These are phyloP conservation scores for Melanostoma mellinum DNA, from an alignment of 2,888 invertebrate species.

Conservation along the genomic window DNA sequence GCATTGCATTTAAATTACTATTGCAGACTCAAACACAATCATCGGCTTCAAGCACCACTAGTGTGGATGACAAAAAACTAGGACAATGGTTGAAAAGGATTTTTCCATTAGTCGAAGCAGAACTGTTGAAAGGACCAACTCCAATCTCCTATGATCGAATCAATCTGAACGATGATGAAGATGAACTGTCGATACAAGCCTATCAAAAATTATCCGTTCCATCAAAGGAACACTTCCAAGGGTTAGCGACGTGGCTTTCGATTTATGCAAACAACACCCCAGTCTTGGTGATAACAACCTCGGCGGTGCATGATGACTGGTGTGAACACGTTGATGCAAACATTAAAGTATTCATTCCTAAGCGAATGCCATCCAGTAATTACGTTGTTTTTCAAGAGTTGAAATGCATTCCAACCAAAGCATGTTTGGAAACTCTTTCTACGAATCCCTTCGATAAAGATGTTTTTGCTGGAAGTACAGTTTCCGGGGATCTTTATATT, in stretches of 20 bases:
- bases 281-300: conserved; percentile 77
- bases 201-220: conserved; percentile 78
- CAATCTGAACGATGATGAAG: conserved; percentile 44
- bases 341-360: conserved; percentile 78
- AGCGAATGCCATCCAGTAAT: conserved; percentile 76
- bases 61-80: conserved; percentile 81
- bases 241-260: conserved; percentile 80
- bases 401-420: conserved; percentile 78
- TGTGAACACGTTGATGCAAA: conserved; percentile 80
- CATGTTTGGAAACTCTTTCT: conserved; percentile 78
- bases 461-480: conserved; percentile 80
- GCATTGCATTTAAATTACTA: conserved; percentile 14
- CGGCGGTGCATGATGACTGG: conserved; percentile 80
- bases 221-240: conserved; percentile 75
- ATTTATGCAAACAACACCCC: conserved; percentile 80
- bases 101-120: conserved; percentile 82
- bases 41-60: conserved; percentile 2
- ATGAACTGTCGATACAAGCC: conserved; percentile 76
- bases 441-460: conserved; percentile 80
- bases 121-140: conserved; percentile 81
- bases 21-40: conserved; percentile 82
- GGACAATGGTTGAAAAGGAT: conserved; percentile 82
- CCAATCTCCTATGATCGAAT: conserved; percentile 73
- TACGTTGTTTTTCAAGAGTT: conserved; percentile 78
- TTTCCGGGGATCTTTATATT: conserved; percentile 80